phyloP scores from a whole-genome alignment of 2,797 vertebrate species.

The Lerista edwardsae region DNA sequence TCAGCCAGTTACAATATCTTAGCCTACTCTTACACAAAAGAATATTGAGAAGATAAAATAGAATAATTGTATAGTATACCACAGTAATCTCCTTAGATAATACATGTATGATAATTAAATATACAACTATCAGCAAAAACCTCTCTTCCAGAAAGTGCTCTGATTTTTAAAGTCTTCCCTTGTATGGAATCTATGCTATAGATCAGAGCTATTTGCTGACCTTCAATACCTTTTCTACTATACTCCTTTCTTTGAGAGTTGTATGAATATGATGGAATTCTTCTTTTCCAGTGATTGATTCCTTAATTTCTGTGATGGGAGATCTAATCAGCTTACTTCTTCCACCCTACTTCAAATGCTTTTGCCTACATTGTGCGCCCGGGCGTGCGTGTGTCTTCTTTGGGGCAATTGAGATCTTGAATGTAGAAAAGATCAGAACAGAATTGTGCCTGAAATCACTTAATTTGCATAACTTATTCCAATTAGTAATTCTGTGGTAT shows the following conservation, averaged over 20 bases:
- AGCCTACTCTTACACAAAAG: not conserved
- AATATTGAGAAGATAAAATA: not conserved
- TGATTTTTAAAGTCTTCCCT: not conserved
- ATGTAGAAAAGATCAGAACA: not conserved
- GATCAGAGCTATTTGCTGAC: too few species aligned
- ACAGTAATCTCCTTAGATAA: too few species aligned
- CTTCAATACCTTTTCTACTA: not conserved
- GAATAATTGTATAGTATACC: too few species aligned
- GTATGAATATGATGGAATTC: not conserved
- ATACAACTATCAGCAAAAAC: not conserved
- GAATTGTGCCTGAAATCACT: not conserved
- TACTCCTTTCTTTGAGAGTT: not conserved
- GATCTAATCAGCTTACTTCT: not conserved
- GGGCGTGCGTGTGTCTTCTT: not conserved
- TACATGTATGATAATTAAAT: not conserved
- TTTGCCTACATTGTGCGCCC: too few species aligned
- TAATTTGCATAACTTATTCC: conserved; percentile 24
- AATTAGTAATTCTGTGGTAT: conserved; percentile 7
- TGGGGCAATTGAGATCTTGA: too few species aligned
- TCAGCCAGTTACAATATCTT: not conserved
- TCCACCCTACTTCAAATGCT: not conserved
- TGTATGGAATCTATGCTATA: not conserved
- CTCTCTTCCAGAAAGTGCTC: not conserved
- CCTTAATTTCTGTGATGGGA: conserved; percentile 13
- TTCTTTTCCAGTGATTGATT: not conserved